These are phyloP conservation scores for Celastrina argiolus DNA, from an alignment of 2,888 invertebrate species.

Conservation along the genomic window DNA sequence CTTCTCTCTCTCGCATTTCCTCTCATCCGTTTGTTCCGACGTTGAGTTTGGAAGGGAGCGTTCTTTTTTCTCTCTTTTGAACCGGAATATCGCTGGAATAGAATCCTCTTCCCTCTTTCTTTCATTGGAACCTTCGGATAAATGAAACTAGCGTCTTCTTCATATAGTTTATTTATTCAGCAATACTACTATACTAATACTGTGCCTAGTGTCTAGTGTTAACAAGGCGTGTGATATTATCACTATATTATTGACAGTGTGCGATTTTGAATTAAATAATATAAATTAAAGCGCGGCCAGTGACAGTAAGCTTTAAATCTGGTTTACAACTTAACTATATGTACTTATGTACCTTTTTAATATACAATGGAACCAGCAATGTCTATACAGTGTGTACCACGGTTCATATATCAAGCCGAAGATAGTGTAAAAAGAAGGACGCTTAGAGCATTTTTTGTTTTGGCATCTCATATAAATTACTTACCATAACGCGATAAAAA, in stretches of 20 bases:
- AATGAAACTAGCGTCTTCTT: constrained; percentile 45
- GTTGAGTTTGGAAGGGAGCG: neutral
- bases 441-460: too few relatives aligned
- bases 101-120: constrained; percentile 30
- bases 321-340: neutral
- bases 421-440: too few relatives aligned
- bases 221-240: constrained; percentile 18
- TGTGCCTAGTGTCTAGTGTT: constrained; percentile 19
- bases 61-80: constrained; percentile 25
- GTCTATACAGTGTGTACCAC: too few relatives aligned
- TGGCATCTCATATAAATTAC: too few relatives aligned
- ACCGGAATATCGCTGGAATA: constrained; percentile 30
- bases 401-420: too few relatives aligned
- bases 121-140: constrained; percentile 42
- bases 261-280: constrained; percentile 5
- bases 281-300: neutral
- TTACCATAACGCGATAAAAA: too few relatives aligned
- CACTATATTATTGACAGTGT: neutral
- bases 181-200: constrained; percentile 24
- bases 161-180: constrained; percentile 39
- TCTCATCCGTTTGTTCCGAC: neutral
- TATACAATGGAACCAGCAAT: too few relatives aligned
- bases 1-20: constrained; percentile 26
- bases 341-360: too few relatives aligned
- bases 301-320: neutral